A percentile compares a stretch with the other conserved stretches of the same genome.
phyloP scores from a whole-genome alignment of 30 jellyfish, hydroid and myxozoan genomes.

The Hydractinia symbiolongicarpus region DNA sequence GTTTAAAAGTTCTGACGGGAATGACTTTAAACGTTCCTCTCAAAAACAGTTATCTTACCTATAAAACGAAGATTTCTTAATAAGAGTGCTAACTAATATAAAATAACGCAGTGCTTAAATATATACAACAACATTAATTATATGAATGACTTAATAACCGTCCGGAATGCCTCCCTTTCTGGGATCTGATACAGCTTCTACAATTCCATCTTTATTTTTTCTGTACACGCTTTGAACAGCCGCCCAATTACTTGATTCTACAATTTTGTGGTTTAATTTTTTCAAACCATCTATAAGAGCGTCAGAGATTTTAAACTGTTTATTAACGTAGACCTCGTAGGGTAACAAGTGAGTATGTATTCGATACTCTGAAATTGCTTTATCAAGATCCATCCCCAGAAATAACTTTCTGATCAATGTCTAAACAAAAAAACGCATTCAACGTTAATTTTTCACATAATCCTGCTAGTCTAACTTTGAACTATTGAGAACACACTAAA shows the following conservation, averaged over 20 bases:
- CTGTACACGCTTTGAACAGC: slow-evolving; percentile 69
- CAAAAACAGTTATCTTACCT: too few relatives aligned
- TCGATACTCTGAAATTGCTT: slow-evolving; percentile 56
- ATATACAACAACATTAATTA: too few relatives aligned
- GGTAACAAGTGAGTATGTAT: slow-evolving; percentile 69
- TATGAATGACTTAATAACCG: slow-evolving; percentile 41
- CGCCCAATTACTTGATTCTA: slow-evolving; percentile 12
- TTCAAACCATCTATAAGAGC: slow-evolving; percentile 49
- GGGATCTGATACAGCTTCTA: slow-evolving; percentile 75
- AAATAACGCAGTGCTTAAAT: too few relatives aligned
- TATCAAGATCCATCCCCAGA: slow-evolving; percentile 63
- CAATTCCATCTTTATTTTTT: slow-evolving; percentile 30
- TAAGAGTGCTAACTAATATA: too few relatives aligned
- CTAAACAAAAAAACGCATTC: too few relatives aligned
- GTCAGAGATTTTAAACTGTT: slow-evolving; percentile 32
- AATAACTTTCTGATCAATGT: slow-evolving; percentile 32
- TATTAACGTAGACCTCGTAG: slow-evolving; percentile 26
- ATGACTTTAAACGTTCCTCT: too few relatives aligned
- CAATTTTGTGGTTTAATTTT: slow-evolving; percentile 53
- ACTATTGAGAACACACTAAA: too few relatives aligned
- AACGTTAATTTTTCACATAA: too few relatives aligned
- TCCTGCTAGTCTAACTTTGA: too few relatives aligned
- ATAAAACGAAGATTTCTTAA: too few relatives aligned
- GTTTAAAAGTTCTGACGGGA: too few relatives aligned
- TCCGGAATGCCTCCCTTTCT: slow-evolving; percentile 70